Evolutionary conservation across 1,140 invertebrate genomes (phyloP), one percentile per base, ranked within the genome.

Genomic region (Elysia chlorotica): DNA sequence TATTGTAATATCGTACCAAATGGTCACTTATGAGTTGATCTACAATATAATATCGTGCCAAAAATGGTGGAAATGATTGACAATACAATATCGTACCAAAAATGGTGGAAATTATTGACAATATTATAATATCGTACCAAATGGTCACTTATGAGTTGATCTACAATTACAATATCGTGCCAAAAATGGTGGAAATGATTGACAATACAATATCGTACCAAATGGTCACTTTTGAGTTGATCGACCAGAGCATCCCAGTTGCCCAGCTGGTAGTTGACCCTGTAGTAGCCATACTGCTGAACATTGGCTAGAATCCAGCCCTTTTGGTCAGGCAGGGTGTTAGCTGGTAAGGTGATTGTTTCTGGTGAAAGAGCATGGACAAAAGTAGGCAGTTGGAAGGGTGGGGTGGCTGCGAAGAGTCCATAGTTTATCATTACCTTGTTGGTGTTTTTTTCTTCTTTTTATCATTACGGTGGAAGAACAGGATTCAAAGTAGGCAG

Each of bases 261-360:
- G 0, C 91, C 89, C 1, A 91, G 89, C 54, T 95, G 93, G 84
- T 96, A 96, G 68, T 92, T 92, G 0, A 95, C 93, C 31, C 95
- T 89, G 85, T 95, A 96, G 82, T 94, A 95, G 1, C 94, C 94
- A 30, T 91, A 92, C 85, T 95, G 93, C 69, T 87, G 82, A 30
- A 89, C 80, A 73, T 87, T 88, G 33, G 76, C 77, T 2, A 82
- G 21, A 48, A 76, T 73, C 78, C 80, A 82, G 68, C 65, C 65
- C 3, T 65, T 68, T 31, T 70, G 37, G n/a, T 33, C 30, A n/a
- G 62, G 36, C n/a, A 73, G 59, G 4, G 23, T 33, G 1, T 73
- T 25, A 17, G 14, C 31, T n/a, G 53, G 28, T 28, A 48, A 17
- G 31, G 21, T 23, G 10, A 68, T 38, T n/a, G 41, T n/a, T n/a